Base-by-base conservation (phyloP, 1,140 invertebrate species). In the Zaprionus capensis region DNA sequence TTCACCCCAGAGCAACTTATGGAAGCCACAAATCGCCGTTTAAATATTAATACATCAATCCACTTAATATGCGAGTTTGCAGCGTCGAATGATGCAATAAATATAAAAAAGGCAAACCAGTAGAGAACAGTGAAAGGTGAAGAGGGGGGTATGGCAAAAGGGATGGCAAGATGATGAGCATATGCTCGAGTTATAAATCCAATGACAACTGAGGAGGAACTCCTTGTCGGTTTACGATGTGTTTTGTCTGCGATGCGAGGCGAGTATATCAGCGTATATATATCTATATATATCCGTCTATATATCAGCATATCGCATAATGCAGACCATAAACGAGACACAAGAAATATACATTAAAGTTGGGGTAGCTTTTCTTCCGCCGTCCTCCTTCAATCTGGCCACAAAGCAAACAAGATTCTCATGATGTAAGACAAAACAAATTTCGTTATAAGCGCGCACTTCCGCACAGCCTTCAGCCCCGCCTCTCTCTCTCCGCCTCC, bases 41-140 rank as follows among this genome's bases (percentile, higher is more conserved):
- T 86, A 91, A 91, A 91, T 91, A 91, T 91, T 91, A 87, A 91
- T 91, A 91, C 82, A 91, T 91, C 87, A 91, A 91, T 91, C 87
- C 83, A 91, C 82, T 91, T 87, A 91, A 91, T 86, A 91, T 83
- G 87, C 75, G 87, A 86, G 81, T 83, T 91, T 91, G 71, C 82
- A 82, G 81, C 78, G 73, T 65, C 76, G 81, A 91, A 86, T 91
- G 87, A 78, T 87, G 82, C 61, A 83, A 86, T 91, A 91, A 86
- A 91, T 91, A 91, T 90, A 91, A 86, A 82, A 91, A 80, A 69
- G 70, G 63, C 28, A 65, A 68, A 71, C 70, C 66, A 46, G 46
- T 12, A 46, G 28, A 20, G 6, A 20, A 49, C 26, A 26, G 57
- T 7, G 20, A 11, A 22, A 26, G 26, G 2, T 4, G n/a, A 5